Base-by-base conservation (phyloP, 2,888 invertebrate species). In the Cryptus armator region DNA sequence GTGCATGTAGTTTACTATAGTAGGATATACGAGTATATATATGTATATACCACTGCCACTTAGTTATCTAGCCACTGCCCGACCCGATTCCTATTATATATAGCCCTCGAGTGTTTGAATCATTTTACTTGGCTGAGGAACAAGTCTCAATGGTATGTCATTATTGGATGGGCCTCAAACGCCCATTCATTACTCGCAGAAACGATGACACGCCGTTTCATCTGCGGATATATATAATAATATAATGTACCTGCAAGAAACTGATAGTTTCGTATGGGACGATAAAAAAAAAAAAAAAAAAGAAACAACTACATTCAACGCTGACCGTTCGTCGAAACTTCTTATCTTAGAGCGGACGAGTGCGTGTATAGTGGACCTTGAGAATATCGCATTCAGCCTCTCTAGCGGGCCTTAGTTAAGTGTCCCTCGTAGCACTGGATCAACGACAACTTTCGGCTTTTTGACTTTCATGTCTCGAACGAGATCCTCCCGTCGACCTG, bases 371-470 rank as follows among this genome's bases (percentile, higher is more conserved):
- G 29, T 37, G 48, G 44, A 12, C 48, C 16, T 46, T 29, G 16
- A 62, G 16, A 10, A 51, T 70, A 48, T 51, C 71, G 29, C 4
- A 14, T 59, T 29, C 66, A 67, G 66, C 66, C 72, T 59, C 66
- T 67, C 71, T 67, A 74, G 48, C 68, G 67, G 88, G 89, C 89
- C 90, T 91, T 92, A 92, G 92, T 92, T 92, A 93, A 92, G 90
- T 90, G 90, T 87, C 87, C 84, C 90, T 85, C 88, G 86, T 87
- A 87, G 91, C 92, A 93, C 93, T 93, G 93, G 93, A 93, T 93
- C 92, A 93, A 92, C 92, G 92, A 92, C 92, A 91, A 88, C 88
- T 92, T 92, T 92, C 92, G 92, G 93, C 91, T 87, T 90, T 89
- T 90, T 88, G 90, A 90, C 92, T 93, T 93, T 93, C 90, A 92